These are phyloP conservation scores for Masticophis lateralis DNA, from an alignment of 2,797 vertebrate species.

Conservation along the genomic window DNA sequence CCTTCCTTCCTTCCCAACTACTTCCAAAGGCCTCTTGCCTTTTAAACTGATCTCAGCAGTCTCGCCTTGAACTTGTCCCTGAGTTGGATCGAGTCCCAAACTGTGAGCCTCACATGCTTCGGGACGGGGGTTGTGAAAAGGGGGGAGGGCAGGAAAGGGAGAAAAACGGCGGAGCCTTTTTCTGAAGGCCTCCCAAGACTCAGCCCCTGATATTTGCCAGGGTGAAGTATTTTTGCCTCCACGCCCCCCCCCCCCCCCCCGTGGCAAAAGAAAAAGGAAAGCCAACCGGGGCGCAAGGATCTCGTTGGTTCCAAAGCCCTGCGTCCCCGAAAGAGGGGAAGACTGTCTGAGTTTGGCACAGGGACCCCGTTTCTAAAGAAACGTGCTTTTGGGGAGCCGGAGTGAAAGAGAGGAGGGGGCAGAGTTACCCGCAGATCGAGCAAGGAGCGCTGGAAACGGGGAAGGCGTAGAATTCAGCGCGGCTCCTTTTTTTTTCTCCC, in stretches of 20 bases:
- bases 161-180: neutral
- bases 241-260: neutral
- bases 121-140: rapidly evolving
- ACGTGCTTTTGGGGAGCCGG: neutral
- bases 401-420: no score
- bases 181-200: neutral
- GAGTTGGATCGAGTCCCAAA: neutral
- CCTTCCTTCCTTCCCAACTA: neutral
- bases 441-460: neutral
- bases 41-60: neutral
- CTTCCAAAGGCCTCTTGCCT: neutral
- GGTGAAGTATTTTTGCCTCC: neutral
- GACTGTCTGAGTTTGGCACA: neutral
- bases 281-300: neutral
- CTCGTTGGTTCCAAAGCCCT: neutral
- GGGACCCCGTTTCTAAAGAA: neutral
- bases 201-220: neutral
- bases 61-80: neutral
- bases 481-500: neutral
- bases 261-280: no score
- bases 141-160: rapidly evolving
- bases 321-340: neutral
- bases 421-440: no score
- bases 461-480: neutral
- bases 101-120: neutral